phyloP scores from a whole-genome alignment of 2,797 vertebrate genomes.

The Craterocephalus amniculus region DNA sequence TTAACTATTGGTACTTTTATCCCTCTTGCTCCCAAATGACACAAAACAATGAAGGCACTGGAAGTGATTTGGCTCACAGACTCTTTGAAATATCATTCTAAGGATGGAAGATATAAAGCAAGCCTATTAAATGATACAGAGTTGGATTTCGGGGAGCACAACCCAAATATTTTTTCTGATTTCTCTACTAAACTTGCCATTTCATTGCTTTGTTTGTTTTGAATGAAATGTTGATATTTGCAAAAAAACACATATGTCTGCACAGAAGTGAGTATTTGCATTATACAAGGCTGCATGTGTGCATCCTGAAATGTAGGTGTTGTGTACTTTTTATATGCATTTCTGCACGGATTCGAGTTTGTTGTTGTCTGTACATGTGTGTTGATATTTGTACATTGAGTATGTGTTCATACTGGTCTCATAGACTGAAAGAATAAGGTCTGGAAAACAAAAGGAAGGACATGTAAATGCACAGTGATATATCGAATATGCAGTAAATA shows the following conservation, averaged over 20 bases:
- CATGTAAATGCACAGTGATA: conserved; percentile 69
- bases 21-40: too few species aligned
- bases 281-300: conserved; percentile 53
- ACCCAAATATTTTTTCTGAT: conserved; percentile 55
- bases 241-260: conserved; percentile 60
- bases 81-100: conserved; percentile 47
- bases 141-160: conserved; percentile 32
- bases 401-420: conserved; percentile 61
- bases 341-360: conserved; percentile 63
- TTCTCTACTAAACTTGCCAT: conserved; percentile 70
- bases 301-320: conserved; percentile 46
- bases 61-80: conserved; percentile 77
- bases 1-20: conserved; percentile 62
- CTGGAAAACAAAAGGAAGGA: conserved; percentile 47
- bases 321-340: conserved; percentile 64
- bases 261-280: conserved; percentile 61
- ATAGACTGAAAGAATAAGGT: conserved; percentile 53
- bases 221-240: conserved; percentile 69
- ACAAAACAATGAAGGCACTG: conserved; percentile 81
- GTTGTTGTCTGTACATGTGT: conserved; percentile 59
- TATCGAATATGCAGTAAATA: conserved; percentile 73
- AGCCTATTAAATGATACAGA: conserved; percentile 37
- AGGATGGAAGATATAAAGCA: conserved; percentile 47
- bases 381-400: conserved; percentile 59
- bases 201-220: conserved; percentile 80